Percentiles rank a stretch among this genome's conserved stretches.
phyloP scores from a whole-genome alignment of 2,797 vertebrate species.

The Anniella stebbinsi region DNA sequence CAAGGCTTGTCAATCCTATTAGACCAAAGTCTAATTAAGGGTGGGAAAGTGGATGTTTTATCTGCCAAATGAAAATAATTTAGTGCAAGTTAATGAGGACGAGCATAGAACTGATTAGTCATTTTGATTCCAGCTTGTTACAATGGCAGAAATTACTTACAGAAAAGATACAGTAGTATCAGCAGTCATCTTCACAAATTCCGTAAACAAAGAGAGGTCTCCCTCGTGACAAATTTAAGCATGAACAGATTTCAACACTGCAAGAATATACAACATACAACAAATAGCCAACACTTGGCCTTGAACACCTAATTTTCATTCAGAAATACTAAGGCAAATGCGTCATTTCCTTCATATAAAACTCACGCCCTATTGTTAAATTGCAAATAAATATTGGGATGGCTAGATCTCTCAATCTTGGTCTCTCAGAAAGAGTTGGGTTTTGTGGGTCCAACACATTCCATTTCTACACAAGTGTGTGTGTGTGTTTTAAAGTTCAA shows the following conservation, averaged over 20 bases:
- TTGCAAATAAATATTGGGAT: background rate
- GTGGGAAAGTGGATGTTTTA: slow-evolving; percentile 76
- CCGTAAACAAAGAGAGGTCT: slow-evolving; percentile 59
- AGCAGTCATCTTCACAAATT: slow-evolving; percentile 58
- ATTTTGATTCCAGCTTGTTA: slow-evolving; percentile 75
- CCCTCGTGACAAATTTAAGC: slow-evolving; percentile 35
- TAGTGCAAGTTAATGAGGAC: slow-evolving; percentile 75
- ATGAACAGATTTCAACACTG: slow-evolving; percentile 35
- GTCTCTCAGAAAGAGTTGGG: too few relatives aligned
- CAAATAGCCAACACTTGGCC: slow-evolving; percentile 1
- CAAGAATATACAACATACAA: slow-evolving; percentile 16
- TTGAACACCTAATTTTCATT: background rate
- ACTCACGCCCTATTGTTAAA: background rate
- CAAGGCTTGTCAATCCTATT: slow-evolving; percentile 78
- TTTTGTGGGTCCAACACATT: too few relatives aligned
- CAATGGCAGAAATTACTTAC: slow-evolving; percentile 71
- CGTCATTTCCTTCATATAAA: slow-evolving; percentile 10
- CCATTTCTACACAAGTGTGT: too few relatives aligned
- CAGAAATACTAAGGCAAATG: slow-evolving; percentile 8
- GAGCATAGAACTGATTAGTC: slow-evolving; percentile 74
- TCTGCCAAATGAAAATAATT: slow-evolving; percentile 82
- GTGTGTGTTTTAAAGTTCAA: too few relatives aligned
- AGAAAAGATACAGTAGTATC: slow-evolving; percentile 61
- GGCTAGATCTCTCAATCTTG: too few relatives aligned
- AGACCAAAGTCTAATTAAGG: slow-evolving; percentile 79